A percentile compares a stretch with the other conserved stretches of the same genome.
Conservation (phyloP, 2,113 vertebrate species). For the Toxostoma redivivum region DNA sequence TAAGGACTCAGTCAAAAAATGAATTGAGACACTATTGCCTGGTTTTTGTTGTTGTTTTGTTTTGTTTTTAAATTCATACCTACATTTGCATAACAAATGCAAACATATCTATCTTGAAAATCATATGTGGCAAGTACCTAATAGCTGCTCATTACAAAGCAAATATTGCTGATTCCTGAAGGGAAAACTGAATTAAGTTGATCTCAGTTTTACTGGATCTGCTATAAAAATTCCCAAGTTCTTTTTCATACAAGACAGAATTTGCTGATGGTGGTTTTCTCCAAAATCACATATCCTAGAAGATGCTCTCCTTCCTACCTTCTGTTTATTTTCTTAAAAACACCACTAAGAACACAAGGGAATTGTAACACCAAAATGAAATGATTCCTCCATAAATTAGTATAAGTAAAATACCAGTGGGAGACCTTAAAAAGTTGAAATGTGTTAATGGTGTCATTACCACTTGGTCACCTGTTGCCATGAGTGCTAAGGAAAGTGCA, state of each 20-base stretch:
- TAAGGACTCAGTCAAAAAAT: not conserved
- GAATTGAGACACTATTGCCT: not conserved
- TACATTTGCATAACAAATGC: not conserved
- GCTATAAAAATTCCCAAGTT: not conserved
- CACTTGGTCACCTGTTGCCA: slow-evolving; percentile 37
- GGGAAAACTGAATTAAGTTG: not conserved
- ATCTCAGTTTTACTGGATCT: not conserved
- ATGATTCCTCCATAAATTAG: slow-evolving; percentile 29
- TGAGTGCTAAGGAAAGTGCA: not conserved
- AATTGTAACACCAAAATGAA: slow-evolving; percentile 21
- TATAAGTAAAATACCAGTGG: not conserved
- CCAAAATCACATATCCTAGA: not conserved
- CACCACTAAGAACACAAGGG: not conserved
- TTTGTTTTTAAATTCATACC: not conserved
- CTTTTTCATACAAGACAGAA: not conserved
- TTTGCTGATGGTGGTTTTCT: not conserved
- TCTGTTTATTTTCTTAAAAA: slow-evolving; percentile 24
- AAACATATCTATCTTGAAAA: not conserved
- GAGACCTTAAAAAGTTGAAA: slow-evolving; percentile 48
- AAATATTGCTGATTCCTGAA: not conserved
- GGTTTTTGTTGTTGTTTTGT: not conserved
- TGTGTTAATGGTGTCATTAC: slow-evolving; percentile 60
- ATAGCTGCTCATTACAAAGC: not conserved
- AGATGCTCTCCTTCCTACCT: not conserved
- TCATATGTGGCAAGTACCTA: not conserved